Conservation (phyloP, 2,113 vertebrate genomes). For the Pedionomus torquatus region DNA sequence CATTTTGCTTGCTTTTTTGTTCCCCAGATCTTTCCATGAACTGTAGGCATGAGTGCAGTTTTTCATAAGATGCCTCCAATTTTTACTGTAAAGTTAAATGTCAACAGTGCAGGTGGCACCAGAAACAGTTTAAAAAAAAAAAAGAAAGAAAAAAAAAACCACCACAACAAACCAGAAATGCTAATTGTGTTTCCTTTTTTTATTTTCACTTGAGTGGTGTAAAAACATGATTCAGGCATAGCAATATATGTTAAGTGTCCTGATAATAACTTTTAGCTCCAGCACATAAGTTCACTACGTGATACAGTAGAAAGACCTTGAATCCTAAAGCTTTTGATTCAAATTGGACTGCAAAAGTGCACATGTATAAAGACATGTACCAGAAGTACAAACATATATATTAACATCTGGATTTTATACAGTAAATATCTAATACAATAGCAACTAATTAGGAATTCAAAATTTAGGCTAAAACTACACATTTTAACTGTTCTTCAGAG, state of each 20-base stretch:
- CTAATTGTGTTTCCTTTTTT: not conserved
- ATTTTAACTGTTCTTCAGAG: not conserved
- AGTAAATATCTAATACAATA: not conserved
- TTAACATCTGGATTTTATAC: not conserved
- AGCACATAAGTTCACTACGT: not conserved
- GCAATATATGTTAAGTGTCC: not conserved
- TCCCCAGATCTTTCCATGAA: not conserved
- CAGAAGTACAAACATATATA: not conserved
- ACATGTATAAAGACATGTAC: not conserved
- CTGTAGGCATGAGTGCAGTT: not conserved
- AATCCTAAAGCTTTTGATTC: not conserved
- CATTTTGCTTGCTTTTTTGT: not conserved
- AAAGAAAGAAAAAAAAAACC: no score
- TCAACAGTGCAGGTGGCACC: not conserved
- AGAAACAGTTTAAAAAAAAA: not conserved
- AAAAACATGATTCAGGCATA: not conserved
- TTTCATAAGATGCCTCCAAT: not conserved
- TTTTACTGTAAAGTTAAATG: not conserved
- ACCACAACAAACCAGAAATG: not conserved
- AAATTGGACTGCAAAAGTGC: not conserved
- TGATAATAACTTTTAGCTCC: not conserved
- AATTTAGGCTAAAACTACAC: not conserved
- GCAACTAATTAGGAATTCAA: not conserved
- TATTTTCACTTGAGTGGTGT: no score
- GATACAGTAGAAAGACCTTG: not conserved